These are phyloP conservation scores for Montipora foliosa DNA, from an alignment of 64 coral and sea anemone species.

Conservation along the genomic window DNA sequence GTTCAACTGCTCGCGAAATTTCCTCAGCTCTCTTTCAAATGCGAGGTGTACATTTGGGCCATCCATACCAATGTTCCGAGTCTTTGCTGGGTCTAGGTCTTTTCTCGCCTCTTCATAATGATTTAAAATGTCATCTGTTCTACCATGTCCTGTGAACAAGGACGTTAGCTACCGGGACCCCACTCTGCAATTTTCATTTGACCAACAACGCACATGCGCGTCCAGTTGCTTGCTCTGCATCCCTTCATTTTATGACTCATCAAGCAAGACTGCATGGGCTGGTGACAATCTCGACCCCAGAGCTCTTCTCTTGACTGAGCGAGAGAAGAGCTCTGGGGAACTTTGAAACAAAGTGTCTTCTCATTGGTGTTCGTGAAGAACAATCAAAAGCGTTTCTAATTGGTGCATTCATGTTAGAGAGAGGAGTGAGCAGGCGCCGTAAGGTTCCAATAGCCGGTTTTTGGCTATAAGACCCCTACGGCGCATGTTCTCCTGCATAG, in stretches of 20 bases:
- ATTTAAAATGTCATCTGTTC: slow-evolving; percentile 47
- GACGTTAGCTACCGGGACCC: slow-evolving; percentile 73
- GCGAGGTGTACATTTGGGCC: slow-evolving; percentile 67
- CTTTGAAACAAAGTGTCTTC: too few relatives aligned
- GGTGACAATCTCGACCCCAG: too few relatives aligned
- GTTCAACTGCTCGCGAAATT: slow-evolving; percentile 23
- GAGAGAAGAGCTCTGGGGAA: too few relatives aligned
- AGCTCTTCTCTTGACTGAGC: too few relatives aligned
- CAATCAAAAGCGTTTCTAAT: too few relatives aligned
- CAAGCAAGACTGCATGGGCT: slow-evolving; percentile 73
- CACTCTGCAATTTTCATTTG: slow-evolving; percentile 28
- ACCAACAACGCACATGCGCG: slow-evolving; percentile 57
- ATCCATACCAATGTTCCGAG: slow-evolving; percentile 81
- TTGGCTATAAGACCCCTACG: too few relatives aligned
- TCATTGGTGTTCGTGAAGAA: too few relatives aligned
- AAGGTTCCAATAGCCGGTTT: too few relatives aligned
- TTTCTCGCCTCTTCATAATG: slow-evolving; percentile 65
- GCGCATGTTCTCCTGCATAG: too few relatives aligned
- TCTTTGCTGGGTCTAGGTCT: slow-evolving; percentile 50
- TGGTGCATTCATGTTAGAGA: too few relatives aligned
- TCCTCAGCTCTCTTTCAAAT: background rate
- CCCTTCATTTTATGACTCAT: slow-evolving; percentile 70
- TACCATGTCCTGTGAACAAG: slow-evolving; percentile 74
- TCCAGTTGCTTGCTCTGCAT: slow-evolving; percentile 76
- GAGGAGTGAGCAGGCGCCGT: too few relatives aligned